Evolutionary conservation across 2,888 invertebrate genomes (phyloP).

Genomic region (Drosophila rubida): DNA sequence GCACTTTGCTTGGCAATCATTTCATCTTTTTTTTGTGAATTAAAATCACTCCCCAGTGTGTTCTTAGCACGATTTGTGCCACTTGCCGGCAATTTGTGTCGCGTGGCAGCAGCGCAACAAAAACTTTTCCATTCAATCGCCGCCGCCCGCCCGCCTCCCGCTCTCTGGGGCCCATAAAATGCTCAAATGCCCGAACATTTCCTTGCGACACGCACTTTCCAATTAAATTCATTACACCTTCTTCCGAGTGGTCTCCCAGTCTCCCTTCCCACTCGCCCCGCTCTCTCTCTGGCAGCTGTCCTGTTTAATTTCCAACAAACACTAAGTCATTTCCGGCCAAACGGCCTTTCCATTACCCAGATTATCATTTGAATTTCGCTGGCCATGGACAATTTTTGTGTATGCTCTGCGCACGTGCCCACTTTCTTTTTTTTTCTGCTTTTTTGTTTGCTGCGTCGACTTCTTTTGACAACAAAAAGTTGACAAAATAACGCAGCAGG

Average conservation of each 20-base stretch:
- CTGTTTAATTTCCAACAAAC: constrained; percentile 72
- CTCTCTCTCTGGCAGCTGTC: constrained; percentile 16
- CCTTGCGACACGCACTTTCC: constrained; percentile 67
- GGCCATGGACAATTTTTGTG: constrained; percentile 47
- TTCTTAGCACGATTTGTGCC: constrained; percentile 58
- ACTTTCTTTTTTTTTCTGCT: neutral
- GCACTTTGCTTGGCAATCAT: constrained; percentile 41
- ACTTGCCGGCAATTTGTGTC: constrained; percentile 56
- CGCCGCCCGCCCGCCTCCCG: neutral
- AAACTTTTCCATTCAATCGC: constrained; percentile 14
- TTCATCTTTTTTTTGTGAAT: constrained; percentile 5
- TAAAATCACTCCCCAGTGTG: constrained; percentile 45
- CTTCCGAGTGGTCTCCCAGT: constrained; percentile 50
- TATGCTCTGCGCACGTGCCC: constrained; percentile 47
- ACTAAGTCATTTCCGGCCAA: constrained; percentile 77
- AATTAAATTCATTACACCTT: constrained; percentile 76
- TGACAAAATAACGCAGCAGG: constrained; percentile 61
- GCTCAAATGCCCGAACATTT: constrained; percentile 54
- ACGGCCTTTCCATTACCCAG: constrained; percentile 69
- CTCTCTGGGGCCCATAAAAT: constrained; percentile 20
- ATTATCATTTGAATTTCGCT: constrained; percentile 75
- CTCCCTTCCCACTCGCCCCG: neutral
- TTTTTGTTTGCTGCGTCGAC: constrained; percentile 2
- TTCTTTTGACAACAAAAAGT: constrained; percentile 65
- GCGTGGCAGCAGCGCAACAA: constrained; percentile 27